Percentiles rank a stretch among this genome's conserved stretches.
Conservation (phyloP, 2,888 invertebrate species). For the Brachyopa scutellaris region DNA sequence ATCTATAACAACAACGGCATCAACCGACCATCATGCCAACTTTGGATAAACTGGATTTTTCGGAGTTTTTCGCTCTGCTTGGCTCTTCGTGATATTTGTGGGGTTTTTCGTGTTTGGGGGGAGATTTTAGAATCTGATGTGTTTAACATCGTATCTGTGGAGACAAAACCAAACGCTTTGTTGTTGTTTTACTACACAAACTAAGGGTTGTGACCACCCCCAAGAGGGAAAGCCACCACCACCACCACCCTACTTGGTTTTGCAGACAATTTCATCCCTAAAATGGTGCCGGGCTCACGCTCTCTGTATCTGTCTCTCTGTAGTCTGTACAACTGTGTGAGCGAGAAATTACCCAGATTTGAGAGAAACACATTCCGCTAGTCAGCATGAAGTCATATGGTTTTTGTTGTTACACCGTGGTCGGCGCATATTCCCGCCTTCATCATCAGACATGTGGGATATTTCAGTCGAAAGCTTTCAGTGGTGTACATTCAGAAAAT, state of each 20-base stretch:
- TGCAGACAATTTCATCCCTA: constrained; percentile 60
- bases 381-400: constrained; percentile 39
- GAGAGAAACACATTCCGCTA: constrained; percentile 36
- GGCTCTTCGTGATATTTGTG: background rate
- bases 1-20: constrained; percentile 46
- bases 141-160: constrained; percentile 42
- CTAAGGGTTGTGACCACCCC: constrained; percentile 1
- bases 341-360: constrained; percentile 30
- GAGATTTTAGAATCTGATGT: constrained; percentile 49
- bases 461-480: constrained; percentile 45
- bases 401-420: constrained; percentile 52
- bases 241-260: constrained; percentile 3
- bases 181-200: constrained; percentile 27
- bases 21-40: constrained; percentile 80
- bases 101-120: constrained; percentile 18
- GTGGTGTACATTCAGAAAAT: constrained; percentile 17
- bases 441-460: constrained; percentile 20
- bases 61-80: constrained; percentile 74
- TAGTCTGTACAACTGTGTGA: constrained; percentile 7
- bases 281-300: background rate
- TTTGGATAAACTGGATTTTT: constrained; percentile 81
- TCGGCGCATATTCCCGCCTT: constrained; percentile 29
- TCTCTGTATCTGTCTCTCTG: constrained; percentile 8
- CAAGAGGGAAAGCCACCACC: background rate
- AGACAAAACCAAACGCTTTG: constrained; percentile 44